Conservation (phyloP, 1,140 invertebrate species). For the Periplaneta americana region DNA sequence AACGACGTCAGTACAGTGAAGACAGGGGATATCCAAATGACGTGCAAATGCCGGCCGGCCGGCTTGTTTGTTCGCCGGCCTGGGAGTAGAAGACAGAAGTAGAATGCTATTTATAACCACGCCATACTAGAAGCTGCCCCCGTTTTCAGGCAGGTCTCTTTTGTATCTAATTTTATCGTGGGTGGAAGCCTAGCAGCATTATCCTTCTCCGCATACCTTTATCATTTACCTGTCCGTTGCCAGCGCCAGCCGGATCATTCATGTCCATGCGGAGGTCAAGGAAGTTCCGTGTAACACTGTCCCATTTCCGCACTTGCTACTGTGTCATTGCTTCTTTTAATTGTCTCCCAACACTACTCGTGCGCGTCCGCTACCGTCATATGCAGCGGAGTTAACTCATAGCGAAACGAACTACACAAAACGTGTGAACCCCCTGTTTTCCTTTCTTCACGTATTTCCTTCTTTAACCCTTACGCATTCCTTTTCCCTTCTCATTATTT, state of each 20-base stretch:
- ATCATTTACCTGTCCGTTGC: background rate
- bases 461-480: too few relatives aligned
- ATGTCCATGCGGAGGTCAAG: too few relatives aligned
- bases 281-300: background rate
- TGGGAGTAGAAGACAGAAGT: background rate
- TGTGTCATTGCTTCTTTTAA: background rate
- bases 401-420: too few relatives aligned
- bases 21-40: too few relatives aligned
- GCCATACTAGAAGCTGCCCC: background rate
- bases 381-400: too few relatives aligned
- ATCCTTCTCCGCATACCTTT: background rate
- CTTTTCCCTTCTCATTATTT: too few relatives aligned
- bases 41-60: too few relatives aligned
- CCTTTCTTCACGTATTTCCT: too few relatives aligned
- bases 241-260: constrained; percentile 8
- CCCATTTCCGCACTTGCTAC: background rate
- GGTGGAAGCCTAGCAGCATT: background rate
- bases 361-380: background rate
- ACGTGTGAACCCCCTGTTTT: too few relatives aligned
- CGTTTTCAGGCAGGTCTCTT: too few relatives aligned
- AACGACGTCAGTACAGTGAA: too few relatives aligned
- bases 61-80: too few relatives aligned
- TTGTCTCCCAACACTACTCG: background rate
- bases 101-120: background rate
- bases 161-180: background rate